Base-by-base conservation (phyloP, 30 jellyfish, hydroid and myxozoan species). In the Aurelia sp. region DNA sequence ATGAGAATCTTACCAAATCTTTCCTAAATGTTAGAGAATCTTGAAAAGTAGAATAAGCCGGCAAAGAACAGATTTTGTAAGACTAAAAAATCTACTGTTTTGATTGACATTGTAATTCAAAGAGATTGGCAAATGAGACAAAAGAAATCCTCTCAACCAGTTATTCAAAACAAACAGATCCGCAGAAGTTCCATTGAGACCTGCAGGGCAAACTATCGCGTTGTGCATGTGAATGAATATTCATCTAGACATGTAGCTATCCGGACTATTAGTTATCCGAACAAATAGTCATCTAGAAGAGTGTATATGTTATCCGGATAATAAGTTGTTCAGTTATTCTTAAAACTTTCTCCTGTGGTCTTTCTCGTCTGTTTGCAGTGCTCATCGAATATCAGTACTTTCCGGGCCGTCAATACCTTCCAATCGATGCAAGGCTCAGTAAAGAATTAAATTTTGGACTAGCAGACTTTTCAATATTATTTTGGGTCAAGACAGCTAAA, bases 381-480 rank as follows among this genome's bases (percentile, higher is more conserved):
- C 79, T 86, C 10, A 52, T 76, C 19, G 61, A 77, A n/a, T 37
- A 20, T 21, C 74, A 60, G 3, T 55, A 27, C 21, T 90, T 90
- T 47, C 78, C 81, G 11, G 97, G 97, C 12, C 57, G 66, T 22
- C 47, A 72, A 31, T 90, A 74, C 92, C 89, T 82, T 33, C 86
- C 92, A 48, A n/a, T 83, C 62, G 84, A 90, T 20, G 37, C 64
- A 35, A 60, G 53, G 74, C 70, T 61, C 84, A 68, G 57, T 58
- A 57, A 41, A 33, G 57, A 52, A 55, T 65, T 90, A 44, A 61
- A 90, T 22, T 77, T 90, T 30, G 97, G 97, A 19, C 23, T n/a
- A 12, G 89, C 92, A 52, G 97, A 90, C 51, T 90, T 81, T 86
- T 83, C 97, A 20, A 13, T 90, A 4, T 59, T 85, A 22, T 69